Evolutionary conservation across 2,797 vertebrate species (phyloP).

Genomic region (Anolis apletophallus): DNA sequence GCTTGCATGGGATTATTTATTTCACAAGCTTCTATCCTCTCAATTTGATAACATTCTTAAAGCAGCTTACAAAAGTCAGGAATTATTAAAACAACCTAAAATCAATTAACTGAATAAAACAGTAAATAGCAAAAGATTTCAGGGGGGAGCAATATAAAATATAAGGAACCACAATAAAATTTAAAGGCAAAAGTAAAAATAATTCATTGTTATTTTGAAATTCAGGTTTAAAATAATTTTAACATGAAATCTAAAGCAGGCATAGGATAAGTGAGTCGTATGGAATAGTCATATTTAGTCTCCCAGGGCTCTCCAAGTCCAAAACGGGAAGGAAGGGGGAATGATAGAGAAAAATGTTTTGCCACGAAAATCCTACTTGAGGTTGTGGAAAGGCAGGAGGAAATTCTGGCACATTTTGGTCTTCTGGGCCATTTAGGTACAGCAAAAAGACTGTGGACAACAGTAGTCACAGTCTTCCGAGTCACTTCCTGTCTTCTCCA

Average conservation of each 20-base stretch:
- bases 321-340: no score
- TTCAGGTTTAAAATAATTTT: not conserved
- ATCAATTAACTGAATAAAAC: constrained; percentile 8
- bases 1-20: not conserved
- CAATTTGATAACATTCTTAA: constrained; percentile 17
- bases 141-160: not conserved
- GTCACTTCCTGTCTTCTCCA: no score
- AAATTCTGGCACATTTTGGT: no score
- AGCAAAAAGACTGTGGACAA: not conserved
- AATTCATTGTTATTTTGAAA: not conserved
- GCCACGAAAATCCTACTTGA: no score
- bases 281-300: no score
- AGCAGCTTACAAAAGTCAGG: constrained; percentile 6
- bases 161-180: not conserved
- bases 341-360: no score
- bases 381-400: no score
- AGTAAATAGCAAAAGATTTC: not conserved
- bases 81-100: not conserved
- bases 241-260: not conserved
- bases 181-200: not conserved
- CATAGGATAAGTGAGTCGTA: no score
- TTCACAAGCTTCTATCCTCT: not conserved
- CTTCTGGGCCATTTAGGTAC: no score
- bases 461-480: not conserved
- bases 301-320: no score